These are phyloP conservation scores for Perdita meconis DNA, from an alignment of 2,888 invertebrate genomes.

Conservation along the genomic window DNA sequence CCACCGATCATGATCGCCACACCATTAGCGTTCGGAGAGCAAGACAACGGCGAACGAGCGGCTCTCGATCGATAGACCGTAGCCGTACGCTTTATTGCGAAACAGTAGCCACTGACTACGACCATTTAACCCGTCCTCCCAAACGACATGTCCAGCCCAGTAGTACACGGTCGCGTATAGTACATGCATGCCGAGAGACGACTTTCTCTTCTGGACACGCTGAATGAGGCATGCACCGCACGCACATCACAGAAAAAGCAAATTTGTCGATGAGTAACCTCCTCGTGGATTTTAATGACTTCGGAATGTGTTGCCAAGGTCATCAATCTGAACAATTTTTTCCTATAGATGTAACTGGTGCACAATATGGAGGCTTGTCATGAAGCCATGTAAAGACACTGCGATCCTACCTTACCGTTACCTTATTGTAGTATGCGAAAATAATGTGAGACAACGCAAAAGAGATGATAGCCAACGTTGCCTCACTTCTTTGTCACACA, in stretches of 20 bases:
- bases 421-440: no score
- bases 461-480: no score
- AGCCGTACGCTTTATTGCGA: conserved; percentile 24
- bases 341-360: no score
- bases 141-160: background rate
- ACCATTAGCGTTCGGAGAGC: conserved; percentile 33
- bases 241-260: conserved; percentile 24
- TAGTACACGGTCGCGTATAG: conserved; percentile 30
- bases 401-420: no score
- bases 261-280: no score
- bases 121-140: background rate
- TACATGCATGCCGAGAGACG: conserved; percentile 43
- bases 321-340: no score
- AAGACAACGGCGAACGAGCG: background rate
- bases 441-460: no score
- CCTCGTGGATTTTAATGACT: no score
- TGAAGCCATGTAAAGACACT: no score
- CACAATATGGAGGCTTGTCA: no score
- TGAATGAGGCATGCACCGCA: conserved; percentile 64
- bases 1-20: conserved; percentile 44
- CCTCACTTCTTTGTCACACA: no score
- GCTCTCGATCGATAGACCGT: conserved; percentile 15
- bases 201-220: conserved; percentile 24
- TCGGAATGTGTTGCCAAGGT: no score
- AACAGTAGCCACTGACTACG: conserved; percentile 7